Evolutionary conservation across 1,140 invertebrate species (phyloP), one percentile per base, ranked within the genome.

Genomic region (Oedothorax gibbosus): DNA sequence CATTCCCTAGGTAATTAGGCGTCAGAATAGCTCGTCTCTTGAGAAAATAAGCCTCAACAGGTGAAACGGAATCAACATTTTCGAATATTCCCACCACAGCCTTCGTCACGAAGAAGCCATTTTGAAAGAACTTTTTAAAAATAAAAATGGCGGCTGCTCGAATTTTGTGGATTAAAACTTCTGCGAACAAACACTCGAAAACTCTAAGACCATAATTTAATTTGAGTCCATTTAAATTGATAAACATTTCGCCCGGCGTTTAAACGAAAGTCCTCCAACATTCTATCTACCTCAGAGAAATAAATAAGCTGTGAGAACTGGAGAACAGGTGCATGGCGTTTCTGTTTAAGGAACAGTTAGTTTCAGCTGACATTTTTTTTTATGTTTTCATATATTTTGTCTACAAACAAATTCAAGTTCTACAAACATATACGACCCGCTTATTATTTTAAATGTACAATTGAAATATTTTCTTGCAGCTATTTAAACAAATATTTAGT

Each of bases 221-320:
- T 84, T 84, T 84, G 68, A 76, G 71, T 84, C 81, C 81, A 76
- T 84, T 84, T 84, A 84, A 84, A 84, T 84, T 84, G 81, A 84
- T 84, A 84, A 35, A 84, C 81, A 84, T 84, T 84, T 84, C 81
- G 35, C 35, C 35, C 35, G 35, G 35, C 5, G 35, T 72, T 84
- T 84, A 76, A 84, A 84, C 76, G 75, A 84, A 84, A 84, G 71
- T 53, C 66, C 77, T 71, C 69, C 54, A 35, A 35, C 69, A 50
- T 50, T 69, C 66, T 69, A 21, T 50, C 54, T 71, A 71, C 69
- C 35, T 35, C n/a, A 69, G 71, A 53, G 54, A 65, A 84, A 84
- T 69, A 84, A 84, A 84, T 84, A 84, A 84, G 65, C 81, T 82
- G 69, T 82, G 80, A 82, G 73, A 82, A 82, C 69, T 72, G 68